These are phyloP conservation scores for Chrysochloris asiatica DNA, from an alignment of 2,113 vertebrate genomes.

Conservation along the genomic window DNA sequence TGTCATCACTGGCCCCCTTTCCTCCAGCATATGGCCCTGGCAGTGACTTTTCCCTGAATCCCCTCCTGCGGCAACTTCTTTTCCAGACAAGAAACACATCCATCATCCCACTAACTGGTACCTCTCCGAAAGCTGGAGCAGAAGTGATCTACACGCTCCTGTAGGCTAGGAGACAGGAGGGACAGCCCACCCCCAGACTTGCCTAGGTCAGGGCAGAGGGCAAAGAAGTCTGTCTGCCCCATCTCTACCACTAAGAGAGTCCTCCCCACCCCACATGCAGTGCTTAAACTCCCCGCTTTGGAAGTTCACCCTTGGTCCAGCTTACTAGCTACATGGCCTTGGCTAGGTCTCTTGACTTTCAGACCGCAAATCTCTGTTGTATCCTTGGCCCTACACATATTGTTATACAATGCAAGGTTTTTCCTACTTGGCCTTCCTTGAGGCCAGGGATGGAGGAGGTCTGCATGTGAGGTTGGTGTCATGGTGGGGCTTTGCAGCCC, in stretches of 20 bases:
- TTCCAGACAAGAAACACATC: background rate
- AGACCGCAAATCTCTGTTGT: accelerated
- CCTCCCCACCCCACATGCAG: accelerated
- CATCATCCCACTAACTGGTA: background rate
- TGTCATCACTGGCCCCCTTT: background rate
- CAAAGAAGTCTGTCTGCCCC: accelerated
- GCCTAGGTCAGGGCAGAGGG: too few species aligned
- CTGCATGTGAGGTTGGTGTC: accelerated
- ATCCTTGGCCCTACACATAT: background rate
- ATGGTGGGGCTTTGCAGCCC: accelerated
- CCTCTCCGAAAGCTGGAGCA: background rate
- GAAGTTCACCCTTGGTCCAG: background rate
- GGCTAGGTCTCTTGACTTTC: background rate
- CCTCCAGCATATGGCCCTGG: background rate
- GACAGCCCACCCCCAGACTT: too few species aligned
- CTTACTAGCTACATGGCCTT: accelerated
- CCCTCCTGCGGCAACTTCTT: background rate
- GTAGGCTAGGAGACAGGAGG: accelerated
- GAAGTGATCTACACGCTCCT: accelerated
- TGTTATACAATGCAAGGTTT: accelerated
- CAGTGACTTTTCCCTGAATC: background rate
- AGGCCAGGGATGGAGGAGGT: accelerated
- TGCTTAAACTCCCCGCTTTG: accelerated
- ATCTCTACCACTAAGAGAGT: background rate
- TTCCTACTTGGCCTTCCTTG: background rate